Conservation (phyloP, 37 sponge, comb jelly and placozoan genomes). For the Crambe crambe region DNA sequence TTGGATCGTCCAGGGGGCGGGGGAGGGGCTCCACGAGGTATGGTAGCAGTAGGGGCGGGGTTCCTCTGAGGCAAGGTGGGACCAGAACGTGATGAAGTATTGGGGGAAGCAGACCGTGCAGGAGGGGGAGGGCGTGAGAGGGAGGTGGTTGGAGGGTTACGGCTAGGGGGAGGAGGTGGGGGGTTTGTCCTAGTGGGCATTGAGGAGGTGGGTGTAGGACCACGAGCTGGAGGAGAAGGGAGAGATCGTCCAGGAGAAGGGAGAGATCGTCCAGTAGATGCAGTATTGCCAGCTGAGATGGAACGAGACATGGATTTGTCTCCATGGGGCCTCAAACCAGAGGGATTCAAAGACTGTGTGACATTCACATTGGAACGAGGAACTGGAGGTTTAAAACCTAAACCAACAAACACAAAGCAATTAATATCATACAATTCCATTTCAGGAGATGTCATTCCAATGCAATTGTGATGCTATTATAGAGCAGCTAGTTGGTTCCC, state of each 20-base stretch:
- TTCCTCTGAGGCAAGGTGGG: slow-evolving; percentile 24
- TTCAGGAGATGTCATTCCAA: too few relatives aligned
- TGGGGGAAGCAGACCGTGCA: neutral
- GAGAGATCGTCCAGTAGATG: neutral
- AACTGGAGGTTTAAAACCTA: neutral
- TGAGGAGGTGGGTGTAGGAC: neutral
- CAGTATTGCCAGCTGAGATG: neutral
- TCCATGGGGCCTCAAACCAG: too few relatives aligned
- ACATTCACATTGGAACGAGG: too few relatives aligned
- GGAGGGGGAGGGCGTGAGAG: slow-evolving; percentile 12
- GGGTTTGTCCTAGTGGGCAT: neutral
- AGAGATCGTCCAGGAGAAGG: neutral
- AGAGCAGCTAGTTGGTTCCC: too few relatives aligned
- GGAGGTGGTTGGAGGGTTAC: neutral
- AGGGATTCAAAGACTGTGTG: neutral
- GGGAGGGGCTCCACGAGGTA: slow-evolving; percentile 34
- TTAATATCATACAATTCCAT: too few relatives aligned
- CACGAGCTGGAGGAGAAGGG: neutral
- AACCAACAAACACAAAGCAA: too few relatives aligned
- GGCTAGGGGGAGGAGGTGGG: slow-evolving; percentile 42
- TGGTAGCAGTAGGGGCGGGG: slow-evolving; percentile 11
- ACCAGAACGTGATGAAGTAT: neutral
- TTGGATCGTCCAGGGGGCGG: slow-evolving; percentile 22
- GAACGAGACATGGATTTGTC: too few relatives aligned
- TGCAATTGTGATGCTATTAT: too few relatives aligned